These are phyloP conservation scores for Aquatica leii DNA, from an alignment of 2,888 invertebrate genomes.

Conservation along the genomic window DNA sequence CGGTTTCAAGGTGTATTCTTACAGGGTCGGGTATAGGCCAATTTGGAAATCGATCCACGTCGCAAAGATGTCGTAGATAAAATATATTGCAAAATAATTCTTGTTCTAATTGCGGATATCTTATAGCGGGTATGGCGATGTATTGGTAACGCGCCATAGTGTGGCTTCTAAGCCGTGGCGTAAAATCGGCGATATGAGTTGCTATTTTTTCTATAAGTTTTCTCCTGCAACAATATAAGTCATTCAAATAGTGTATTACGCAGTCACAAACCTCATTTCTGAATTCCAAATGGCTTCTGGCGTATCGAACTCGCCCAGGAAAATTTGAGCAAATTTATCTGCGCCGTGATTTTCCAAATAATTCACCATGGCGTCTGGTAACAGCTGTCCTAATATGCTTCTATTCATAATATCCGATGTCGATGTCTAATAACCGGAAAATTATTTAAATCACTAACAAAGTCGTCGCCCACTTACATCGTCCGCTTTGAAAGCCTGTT, in stretches of 20 bases:
- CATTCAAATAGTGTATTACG: no score
- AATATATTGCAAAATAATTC: constrained; percentile 99
- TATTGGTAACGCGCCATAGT: constrained; percentile 95
- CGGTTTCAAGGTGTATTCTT: background rate
- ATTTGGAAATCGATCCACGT: constrained; percentile 87
- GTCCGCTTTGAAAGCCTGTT: constrained; percentile 93
- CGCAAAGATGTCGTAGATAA: constrained; percentile 95
- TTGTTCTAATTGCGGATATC: constrained; percentile 92
- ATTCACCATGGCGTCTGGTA: constrained; percentile 99
- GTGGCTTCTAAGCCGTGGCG: constrained; percentile 92
- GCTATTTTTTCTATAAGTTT: constrained; percentile 97
- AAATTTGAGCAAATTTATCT: constrained; percentile 98
- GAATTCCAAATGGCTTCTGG: constrained; percentile 99
- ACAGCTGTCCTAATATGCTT: constrained; percentile 89
- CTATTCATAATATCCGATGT: constrained; percentile 87
- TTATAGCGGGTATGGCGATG: constrained; percentile 91
- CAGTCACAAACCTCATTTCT: constrained; percentile 98
- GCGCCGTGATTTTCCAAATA: constrained; percentile 98
- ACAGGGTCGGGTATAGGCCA: constrained; percentile 95
- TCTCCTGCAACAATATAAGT: no score
- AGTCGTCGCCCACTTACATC: constrained; percentile 76
- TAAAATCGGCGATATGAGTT: constrained; percentile 97
- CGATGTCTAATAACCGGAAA: constrained; percentile 50
- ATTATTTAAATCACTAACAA: background rate
- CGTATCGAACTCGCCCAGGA: constrained; percentile 97